These are phyloP conservation scores for Cuculus canorus DNA, from an alignment of 2,797 vertebrate genomes.

Conservation along the genomic window DNA sequence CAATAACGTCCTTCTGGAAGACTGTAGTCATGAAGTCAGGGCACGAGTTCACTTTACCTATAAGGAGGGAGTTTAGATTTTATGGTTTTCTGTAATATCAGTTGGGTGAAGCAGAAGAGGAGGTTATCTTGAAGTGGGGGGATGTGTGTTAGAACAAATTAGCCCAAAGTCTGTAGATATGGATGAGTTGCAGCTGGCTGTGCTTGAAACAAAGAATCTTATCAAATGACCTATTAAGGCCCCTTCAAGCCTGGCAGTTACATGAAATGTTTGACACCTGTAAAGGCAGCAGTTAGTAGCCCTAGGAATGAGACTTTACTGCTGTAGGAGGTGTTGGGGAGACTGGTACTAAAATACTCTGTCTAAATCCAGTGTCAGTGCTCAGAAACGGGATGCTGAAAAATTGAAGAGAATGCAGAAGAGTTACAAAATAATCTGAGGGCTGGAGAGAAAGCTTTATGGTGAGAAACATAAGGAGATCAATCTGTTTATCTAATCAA, in stretches of 20 bases:
- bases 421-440: background rate
- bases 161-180: background rate
- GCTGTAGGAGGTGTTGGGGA: background rate
- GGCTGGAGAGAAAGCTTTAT: background rate
- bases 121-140: background rate
- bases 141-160: background rate
- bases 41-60: background rate
- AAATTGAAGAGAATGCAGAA: background rate
- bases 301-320: background rate
- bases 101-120: background rate
- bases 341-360: background rate
- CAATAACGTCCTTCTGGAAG: background rate
- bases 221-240: background rate
- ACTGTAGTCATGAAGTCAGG: background rate
- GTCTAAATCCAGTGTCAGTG: background rate
- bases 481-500: conserved; percentile 12
- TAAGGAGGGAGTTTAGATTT: background rate
- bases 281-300: background rate
- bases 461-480: conserved; percentile 5
- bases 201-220: background rate
- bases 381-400: conserved; percentile 9
- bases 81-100: background rate
- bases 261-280: background rate
- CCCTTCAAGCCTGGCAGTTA: background rate
- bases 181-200: background rate